Conservation (phyloP, 2,888 invertebrate genomes). For the Pristionchus arcanus region DNA sequence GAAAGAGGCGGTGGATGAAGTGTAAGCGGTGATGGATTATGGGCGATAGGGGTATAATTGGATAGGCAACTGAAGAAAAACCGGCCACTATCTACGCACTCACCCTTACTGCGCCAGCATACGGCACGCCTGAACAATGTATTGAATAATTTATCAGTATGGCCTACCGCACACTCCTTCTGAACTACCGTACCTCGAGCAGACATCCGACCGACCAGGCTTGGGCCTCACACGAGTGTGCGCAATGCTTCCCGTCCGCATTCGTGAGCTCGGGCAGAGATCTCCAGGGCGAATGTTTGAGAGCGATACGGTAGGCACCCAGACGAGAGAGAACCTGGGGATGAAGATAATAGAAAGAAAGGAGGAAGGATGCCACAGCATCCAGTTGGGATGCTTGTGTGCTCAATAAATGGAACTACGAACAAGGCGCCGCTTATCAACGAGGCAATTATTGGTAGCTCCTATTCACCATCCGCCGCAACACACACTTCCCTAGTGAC, state of each 20-base stretch:
- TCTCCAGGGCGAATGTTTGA: constrained; percentile 88
- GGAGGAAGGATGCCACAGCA: no score
- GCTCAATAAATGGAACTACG: no score
- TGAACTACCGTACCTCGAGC: constrained; percentile 86
- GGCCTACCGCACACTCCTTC: neutral
- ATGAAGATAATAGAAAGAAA: neutral
- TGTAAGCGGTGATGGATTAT: neutral
- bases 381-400: no score
- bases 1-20: neutral
- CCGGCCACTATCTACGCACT: neutral
- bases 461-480: no score
- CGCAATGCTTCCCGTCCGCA: constrained; percentile 88
- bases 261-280: constrained; percentile 97
- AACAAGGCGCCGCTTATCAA: no score
- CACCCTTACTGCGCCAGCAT: constrained; percentile 29
- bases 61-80: neutral
- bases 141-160: neutral
- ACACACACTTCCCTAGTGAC: no score
- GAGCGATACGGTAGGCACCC: constrained; percentile 83
- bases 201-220: constrained; percentile 95
- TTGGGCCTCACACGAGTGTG: constrained; percentile 93
- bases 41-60: no score
- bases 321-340: constrained; percentile 43
- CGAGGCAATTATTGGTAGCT: no score
- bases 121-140: neutral